These are phyloP conservation scores for Nomada ferruginata DNA, from an alignment of 2,888 invertebrate genomes.

Conservation along the genomic window DNA sequence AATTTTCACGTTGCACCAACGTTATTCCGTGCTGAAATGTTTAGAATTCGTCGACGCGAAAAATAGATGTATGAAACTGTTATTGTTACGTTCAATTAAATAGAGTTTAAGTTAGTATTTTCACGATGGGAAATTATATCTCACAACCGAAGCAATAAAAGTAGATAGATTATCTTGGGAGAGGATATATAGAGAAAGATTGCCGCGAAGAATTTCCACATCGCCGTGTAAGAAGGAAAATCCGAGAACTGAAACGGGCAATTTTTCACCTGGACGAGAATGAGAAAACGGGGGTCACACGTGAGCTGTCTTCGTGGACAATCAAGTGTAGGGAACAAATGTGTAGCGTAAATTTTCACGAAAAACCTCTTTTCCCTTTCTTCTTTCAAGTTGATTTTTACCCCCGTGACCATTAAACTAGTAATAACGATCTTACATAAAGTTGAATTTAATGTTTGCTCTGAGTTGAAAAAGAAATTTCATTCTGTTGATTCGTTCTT, in stretches of 20 bases:
- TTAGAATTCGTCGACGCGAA: not conserved
- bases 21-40: not conserved
- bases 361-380: slow-evolving; percentile 1
- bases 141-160: not conserved
- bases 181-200: slow-evolving; percentile 25
- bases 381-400: not conserved
- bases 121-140: slow-evolving; percentile 6
- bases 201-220: slow-evolving; percentile 58
- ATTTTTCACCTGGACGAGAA: slow-evolving; percentile 59
- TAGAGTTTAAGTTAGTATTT: not conserved
- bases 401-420: not conserved
- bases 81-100: not conserved
- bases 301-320: slow-evolving; percentile 65
- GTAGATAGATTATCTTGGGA: slow-evolving; percentile 38
- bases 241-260: slow-evolving; percentile 35
- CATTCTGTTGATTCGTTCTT: too few relatives aligned
- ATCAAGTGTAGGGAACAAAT: slow-evolving; percentile 41
- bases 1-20: not conserved
- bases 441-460: too few relatives aligned
- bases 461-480: too few relatives aligned
- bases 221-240: slow-evolving; percentile 48
- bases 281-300: slow-evolving; percentile 55
- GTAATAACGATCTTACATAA: not conserved
- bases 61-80: not conserved
- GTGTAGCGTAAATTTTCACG: slow-evolving; percentile 19